Evolutionary conservation across 2,888 invertebrate species (phyloP), one percentile per base, ranked within the genome.

Genomic region (Liopterus haemorrhoidalis): DNA sequence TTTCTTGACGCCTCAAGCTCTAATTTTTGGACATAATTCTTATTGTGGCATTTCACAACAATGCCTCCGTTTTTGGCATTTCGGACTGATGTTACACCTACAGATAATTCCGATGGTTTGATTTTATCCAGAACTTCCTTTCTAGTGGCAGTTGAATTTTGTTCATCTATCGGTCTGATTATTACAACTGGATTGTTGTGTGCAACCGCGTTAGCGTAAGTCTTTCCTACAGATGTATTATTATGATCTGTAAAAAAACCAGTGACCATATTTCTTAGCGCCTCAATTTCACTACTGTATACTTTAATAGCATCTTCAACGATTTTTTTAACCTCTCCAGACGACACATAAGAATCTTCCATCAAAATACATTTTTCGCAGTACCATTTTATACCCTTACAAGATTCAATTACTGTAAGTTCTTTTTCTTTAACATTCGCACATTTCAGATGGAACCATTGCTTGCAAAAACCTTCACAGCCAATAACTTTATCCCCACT

Each of bases 381-480:
- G n/a, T 16, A 35, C 35, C 35, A 35, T 19, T 35, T 35, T 5
- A 35, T 9, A n/a, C 20, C 35, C 12, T 16, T n/a, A 35, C 20
- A 35, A 9, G 20, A 16, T 20, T 21, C 12, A 16, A 35, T 19
- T 35, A 35, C n/a, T 19, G 35, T n/a, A n/a, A 19, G 9, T 9
- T 35, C 35, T 35, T 19, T 35, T 6, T 35, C 35, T 35, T 32
- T 14, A 16, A 32, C 16, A 12, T 14, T 5, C 12, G 5, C 12
- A 32, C 32, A 32, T 32, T 32, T 35, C 18, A 35, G 11, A n/a
- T 35, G 35, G 18, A n/a, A 35, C 35, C 21, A 20, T 1, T 3
- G 3, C 2, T 35, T 20, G 11, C 35, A 35, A 15, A 4, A 12
- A 5, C 21, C 21, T 20, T 35, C 11, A 20, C 21, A 35, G 2